Percentiles rank a stretch among this genome's conserved stretches.
Conservation (phyloP, 2,113 vertebrate genomes). For the Oostethus manadensis region DNA sequence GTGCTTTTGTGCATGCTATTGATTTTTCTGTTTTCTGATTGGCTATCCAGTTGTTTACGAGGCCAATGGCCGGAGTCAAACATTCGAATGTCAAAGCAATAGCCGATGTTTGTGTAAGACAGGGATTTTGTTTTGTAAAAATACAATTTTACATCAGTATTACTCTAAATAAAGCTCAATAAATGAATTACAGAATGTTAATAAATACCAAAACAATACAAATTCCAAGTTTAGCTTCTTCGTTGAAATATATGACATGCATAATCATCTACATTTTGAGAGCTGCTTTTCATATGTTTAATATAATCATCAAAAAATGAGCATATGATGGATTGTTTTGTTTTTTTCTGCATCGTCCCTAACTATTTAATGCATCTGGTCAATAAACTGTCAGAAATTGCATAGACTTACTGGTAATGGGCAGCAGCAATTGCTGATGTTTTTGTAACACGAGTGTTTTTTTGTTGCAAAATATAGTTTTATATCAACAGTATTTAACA, state of each 20-base stretch:
- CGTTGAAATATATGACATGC: background rate
- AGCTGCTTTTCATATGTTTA: too few relatives aligned
- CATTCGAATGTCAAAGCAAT: background rate
- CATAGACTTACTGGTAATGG: too few relatives aligned
- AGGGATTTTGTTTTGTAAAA: conserved; percentile 18
- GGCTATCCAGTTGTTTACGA: conserved; percentile 2
- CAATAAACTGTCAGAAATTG: background rate
- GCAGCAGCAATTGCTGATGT: too few relatives aligned
- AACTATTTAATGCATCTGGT: background rate
- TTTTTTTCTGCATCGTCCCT: background rate
- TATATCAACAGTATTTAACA: too few relatives aligned
- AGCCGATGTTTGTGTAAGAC: conserved; percentile 2
- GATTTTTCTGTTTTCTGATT: conserved; percentile 7
- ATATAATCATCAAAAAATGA: too few relatives aligned
- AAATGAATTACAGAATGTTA: background rate
- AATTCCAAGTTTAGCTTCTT: background rate
- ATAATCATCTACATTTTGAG: too few relatives aligned
- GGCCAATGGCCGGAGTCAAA: background rate
- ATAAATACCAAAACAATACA: conserved; percentile 1
- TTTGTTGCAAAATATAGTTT: too few relatives aligned
- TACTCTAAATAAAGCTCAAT: background rate
- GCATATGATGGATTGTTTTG: too few relatives aligned
- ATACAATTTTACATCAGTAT: background rate
- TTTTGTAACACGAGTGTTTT: too few relatives aligned
- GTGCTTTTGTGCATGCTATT: conserved; percentile 4